phyloP scores from a whole-genome alignment of 2,113 vertebrate species.

The Maccullochella peelii region DNA sequence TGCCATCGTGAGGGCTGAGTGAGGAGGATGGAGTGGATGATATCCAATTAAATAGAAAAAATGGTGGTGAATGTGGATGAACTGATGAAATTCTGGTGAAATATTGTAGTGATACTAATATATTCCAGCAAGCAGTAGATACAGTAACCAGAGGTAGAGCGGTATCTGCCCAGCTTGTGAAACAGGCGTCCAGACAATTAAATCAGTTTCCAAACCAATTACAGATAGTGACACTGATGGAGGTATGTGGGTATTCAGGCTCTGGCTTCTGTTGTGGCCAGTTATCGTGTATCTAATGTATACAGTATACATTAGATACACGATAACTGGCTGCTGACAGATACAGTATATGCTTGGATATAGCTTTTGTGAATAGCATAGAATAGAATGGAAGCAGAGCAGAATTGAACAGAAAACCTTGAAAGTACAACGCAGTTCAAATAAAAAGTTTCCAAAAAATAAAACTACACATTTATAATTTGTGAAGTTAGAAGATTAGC shows the following conservation, averaged over 20 bases:
- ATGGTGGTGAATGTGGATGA: slow-evolving; percentile 31
- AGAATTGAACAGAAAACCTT: not conserved
- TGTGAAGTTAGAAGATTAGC: not conserved
- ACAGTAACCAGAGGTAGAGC: slow-evolving; percentile 11
- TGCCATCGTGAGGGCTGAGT: slow-evolving; percentile 32
- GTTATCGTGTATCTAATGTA: too few species aligned
- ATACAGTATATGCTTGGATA: not conserved
- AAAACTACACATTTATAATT: not conserved
- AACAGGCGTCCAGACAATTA: slow-evolving; percentile 50
- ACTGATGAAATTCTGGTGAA: slow-evolving; percentile 70
- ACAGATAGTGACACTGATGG: slow-evolving; percentile 58
- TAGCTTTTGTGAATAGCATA: not conserved
- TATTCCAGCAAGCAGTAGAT: slow-evolving; percentile 34
- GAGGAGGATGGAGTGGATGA: slow-evolving; percentile 45
- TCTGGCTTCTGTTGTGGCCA: slow-evolving; percentile 27
- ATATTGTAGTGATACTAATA: slow-evolving; percentile 39
- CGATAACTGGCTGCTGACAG: slow-evolving; percentile 8
- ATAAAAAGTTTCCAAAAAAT: not conserved
- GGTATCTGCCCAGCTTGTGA: slow-evolving; percentile 38
- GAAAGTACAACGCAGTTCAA: not conserved
- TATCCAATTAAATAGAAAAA: slow-evolving; percentile 58
- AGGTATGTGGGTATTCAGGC: slow-evolving; percentile 19
- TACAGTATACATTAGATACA: slow-evolving; percentile 7
- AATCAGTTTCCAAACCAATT: slow-evolving; percentile 61
- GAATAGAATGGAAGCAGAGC: not conserved